Evolutionary conservation across 2,113 vertebrate species (phyloP).

Genomic region (Apteryx mantelli): DNA sequence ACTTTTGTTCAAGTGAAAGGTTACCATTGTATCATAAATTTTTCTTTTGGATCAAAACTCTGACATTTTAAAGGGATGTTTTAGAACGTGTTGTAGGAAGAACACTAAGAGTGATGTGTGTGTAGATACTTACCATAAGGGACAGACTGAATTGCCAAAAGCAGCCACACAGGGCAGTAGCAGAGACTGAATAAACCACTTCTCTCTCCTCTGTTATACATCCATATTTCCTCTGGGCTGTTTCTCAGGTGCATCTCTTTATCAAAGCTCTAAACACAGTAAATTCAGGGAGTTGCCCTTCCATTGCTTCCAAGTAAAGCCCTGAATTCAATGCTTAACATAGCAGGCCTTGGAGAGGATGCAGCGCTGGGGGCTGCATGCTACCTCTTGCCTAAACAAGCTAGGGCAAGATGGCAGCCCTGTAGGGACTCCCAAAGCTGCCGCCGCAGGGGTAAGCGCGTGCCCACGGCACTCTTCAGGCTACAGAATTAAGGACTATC

Average conservation of each 20-base stretch:
- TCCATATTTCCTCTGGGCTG: not conserved
- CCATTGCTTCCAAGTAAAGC: not conserved
- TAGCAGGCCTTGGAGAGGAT: not conserved
- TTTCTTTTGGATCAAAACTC: not conserved
- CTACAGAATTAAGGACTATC: not conserved
- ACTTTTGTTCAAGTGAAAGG: not conserved
- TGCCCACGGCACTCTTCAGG: not conserved
- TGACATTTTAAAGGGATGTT: not conserved
- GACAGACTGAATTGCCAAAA: not conserved
- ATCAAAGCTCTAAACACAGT: not conserved
- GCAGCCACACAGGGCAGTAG: not conserved
- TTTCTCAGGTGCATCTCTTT: not conserved
- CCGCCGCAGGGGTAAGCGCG: too few species aligned
- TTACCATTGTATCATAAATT: not conserved
- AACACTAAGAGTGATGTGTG: not conserved
- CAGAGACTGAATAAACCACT: not conserved
- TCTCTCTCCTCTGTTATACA: not conserved
- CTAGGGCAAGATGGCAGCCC: too few species aligned
- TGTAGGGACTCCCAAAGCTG: not conserved
- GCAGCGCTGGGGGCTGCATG: not conserved
- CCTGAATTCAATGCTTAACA: not conserved
- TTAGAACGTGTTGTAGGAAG: not conserved
- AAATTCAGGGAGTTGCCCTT: not conserved
- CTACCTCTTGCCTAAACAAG: not conserved
- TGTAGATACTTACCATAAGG: not conserved